Evolutionary conservation across 2,888 invertebrate species (phyloP), one percentile per base, ranked within the genome.

Genomic region (Polymixis flavicincta): DNA sequence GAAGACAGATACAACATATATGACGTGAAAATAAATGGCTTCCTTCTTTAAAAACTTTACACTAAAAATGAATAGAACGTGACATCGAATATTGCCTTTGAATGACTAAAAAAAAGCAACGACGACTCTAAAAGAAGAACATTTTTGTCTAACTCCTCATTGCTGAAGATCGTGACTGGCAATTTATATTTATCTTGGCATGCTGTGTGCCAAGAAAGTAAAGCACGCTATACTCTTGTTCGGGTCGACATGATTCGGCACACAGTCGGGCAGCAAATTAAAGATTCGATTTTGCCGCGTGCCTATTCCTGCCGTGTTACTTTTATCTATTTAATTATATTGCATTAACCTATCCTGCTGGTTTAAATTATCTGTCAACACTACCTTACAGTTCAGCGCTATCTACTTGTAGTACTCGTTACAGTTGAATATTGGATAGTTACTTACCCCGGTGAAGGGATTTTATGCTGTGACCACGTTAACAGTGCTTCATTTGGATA

Each of bases 101-200:
- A 61, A 69, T n/a, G 22, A 32, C 45, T 69, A 28, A 32, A 45
- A 28, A 45, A 37, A 42, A 1, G 3, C 42, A 13, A 1, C 42
- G 1, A 45, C 42, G 42, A n/a, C 19, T 14, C 13, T 50, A 32
- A 48, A 48, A 65, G 64, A 14, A 22, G 48, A n/a, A 48, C 8
- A 28, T 22, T 28, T 28, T 28, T 65, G 9, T 65, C 14, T 22
- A 13, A 32, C 13, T 22, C 28, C 50, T 48, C 22, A 54, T 45
- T 74, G 42, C 45, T 52, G n/a, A 70, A 32, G 52, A 61, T 70
- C 69, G 73, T 74, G 70, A 61, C 71, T 13, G 7, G 61, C 54
- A 54, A 45, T 61, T 74, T 61, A 61, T 70, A 70, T 70, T 50
- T 42, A 54, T 48, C 54, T 61, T 71, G 14, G 19, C 42, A 19